Percentiles rank a stretch among this genome's conserved stretches.
Conservation (phyloP, 1,140 invertebrate species). For the Thalassaphorura encarpata region DNA sequence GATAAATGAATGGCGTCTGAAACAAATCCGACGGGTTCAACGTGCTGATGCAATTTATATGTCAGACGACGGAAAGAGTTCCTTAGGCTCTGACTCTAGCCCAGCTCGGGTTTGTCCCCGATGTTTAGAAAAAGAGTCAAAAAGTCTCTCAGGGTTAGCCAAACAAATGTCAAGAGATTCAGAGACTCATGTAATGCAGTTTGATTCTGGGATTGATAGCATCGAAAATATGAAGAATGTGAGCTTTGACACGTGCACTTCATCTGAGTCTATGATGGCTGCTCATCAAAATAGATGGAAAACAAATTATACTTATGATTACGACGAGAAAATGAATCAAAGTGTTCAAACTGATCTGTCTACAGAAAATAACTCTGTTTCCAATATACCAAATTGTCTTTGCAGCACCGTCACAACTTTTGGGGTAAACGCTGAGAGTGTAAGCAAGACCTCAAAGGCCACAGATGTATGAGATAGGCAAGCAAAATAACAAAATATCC, state of each 20-base stretch:
- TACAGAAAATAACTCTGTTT: too few species aligned
- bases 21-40: conserved; percentile 7
- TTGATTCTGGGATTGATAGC: conserved; percentile 26
- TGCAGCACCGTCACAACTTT: conserved; percentile 29
- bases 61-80: neutral
- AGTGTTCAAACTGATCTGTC: conserved; percentile 15
- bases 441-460: conserved; percentile 14
- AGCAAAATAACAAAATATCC: too few species aligned
- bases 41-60: neutral
- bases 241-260: conserved; percentile 28
- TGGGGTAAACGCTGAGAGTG: conserved; percentile 18
- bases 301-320: too few species aligned
- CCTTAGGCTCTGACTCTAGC: conserved; percentile 12
- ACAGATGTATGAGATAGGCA: conserved; percentile 27
- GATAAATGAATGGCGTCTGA: conserved; percentile 21
- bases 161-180: neutral
- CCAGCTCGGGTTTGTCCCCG: conserved; percentile 25
- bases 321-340: too few species aligned
- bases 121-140: conserved; percentile 26
- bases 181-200: conserved; percentile 3
- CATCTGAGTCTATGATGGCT: too few species aligned
- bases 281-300: too few species aligned
- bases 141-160: too few species aligned
- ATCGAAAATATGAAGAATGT: conserved; percentile 20
- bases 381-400: too few species aligned